These are phyloP conservation scores for Malaclemys terrapin DNA, from an alignment of 2,113 vertebrate genomes.

Conservation along the genomic window DNA sequence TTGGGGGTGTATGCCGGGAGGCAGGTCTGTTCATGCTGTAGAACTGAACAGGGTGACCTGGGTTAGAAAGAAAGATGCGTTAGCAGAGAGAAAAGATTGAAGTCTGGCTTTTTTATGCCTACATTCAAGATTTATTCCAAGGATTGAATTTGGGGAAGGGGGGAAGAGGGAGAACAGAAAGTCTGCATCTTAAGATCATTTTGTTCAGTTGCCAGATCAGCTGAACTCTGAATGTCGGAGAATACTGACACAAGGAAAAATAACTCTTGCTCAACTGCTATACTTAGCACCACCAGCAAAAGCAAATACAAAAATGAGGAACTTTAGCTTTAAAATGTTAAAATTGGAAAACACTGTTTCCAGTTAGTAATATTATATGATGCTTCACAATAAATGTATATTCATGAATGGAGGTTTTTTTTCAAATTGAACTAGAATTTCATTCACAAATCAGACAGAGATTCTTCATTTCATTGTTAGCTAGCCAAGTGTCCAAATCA, in stretches of 20 bases:
- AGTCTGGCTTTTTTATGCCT: not conserved
- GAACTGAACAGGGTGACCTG: constrained; percentile 95
- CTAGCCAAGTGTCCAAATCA: not conserved
- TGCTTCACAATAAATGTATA: not conserved
- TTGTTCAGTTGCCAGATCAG: constrained; percentile 12
- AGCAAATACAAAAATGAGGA: constrained; percentile 3
- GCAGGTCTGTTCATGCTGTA: constrained; percentile 98
- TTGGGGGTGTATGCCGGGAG: constrained; percentile 86
- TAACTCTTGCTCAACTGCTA: not conserved
- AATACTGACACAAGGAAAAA: not conserved
- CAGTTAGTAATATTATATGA: not conserved
- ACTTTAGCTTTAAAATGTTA: not conserved
- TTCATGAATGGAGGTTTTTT: not conserved
- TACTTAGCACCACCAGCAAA: not conserved
- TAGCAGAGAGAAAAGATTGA: not conserved
- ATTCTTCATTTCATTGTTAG: not conserved
- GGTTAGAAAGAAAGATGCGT: not conserved
- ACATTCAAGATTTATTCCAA: not conserved
- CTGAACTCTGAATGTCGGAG: not conserved
- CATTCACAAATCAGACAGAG: not conserved
- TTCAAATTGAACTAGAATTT: not conserved
- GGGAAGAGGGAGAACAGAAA: not conserved
- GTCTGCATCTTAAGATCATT: not conserved
- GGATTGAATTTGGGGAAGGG: not conserved
- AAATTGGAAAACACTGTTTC: not conserved